Conservation (phyloP, 2,888 invertebrate genomes). For the Myopa tessellatipennis region DNA sequence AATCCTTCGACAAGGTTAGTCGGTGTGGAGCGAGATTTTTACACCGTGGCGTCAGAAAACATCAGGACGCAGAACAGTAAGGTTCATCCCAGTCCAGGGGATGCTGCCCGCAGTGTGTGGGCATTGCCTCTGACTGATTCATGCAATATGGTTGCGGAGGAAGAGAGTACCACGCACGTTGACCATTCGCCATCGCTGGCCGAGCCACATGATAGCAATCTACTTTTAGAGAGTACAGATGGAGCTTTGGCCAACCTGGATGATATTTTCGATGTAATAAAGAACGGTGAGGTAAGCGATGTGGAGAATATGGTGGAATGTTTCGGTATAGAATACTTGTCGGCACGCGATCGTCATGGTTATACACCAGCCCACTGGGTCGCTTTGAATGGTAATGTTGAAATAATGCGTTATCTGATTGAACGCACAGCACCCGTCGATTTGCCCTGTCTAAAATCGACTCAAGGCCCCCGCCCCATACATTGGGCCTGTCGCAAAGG, state of each 20-base stretch:
- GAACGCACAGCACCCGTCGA: constrained; percentile 87
- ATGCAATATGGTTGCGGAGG: constrained; percentile 82
- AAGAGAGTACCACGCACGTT: constrained; percentile 71
- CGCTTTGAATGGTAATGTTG: constrained; percentile 85
- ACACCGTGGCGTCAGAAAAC: constrained; percentile 67
- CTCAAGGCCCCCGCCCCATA: constrained; percentile 89
- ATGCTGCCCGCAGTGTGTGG: constrained; percentile 88
- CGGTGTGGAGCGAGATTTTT: constrained; percentile 62
- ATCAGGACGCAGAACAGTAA: constrained; percentile 69
- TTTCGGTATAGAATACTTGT: constrained; percentile 80
- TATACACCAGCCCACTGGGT: constrained; percentile 95
- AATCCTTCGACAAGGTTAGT: constrained; percentile 49
- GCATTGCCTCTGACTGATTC: constrained; percentile 83
- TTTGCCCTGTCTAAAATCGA: constrained; percentile 78
- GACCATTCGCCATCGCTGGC: constrained; percentile 58
- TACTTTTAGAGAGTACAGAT: constrained; percentile 61
- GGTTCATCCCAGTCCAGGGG: constrained; percentile 87
- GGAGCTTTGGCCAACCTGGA: constrained; percentile 68
- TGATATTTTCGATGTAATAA: constrained; percentile 86
- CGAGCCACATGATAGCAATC: constrained; percentile 65
- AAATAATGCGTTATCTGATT: constrained; percentile 87
- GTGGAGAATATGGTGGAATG: constrained; percentile 87
- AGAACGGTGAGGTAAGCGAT: constrained; percentile 85
- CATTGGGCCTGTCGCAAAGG: constrained; percentile 96
- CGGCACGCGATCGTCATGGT: constrained; percentile 89